Evolutionary conservation across 2,888 invertebrate genomes (phyloP).

Genomic region (Callosobruchus maculatus): DNA sequence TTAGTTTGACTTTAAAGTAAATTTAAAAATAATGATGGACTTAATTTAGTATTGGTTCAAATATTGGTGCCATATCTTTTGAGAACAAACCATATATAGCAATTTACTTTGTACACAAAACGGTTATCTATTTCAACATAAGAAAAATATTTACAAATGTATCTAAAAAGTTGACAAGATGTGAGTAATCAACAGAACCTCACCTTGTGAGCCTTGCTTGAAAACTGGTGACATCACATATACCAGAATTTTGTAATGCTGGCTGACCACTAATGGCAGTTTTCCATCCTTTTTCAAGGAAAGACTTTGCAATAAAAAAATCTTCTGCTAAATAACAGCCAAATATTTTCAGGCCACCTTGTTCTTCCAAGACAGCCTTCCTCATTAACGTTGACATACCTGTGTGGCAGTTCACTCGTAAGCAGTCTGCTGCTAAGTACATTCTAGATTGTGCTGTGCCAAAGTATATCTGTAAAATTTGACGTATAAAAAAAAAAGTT

Average conservation of each 20-base stretch:
- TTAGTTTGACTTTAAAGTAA: too few relatives aligned
- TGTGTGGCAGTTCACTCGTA: conserved; percentile 94
- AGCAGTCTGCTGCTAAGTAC: conserved; percentile 87
- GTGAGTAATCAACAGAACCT: too few relatives aligned
- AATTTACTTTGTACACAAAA: too few relatives aligned
- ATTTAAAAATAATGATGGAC: too few relatives aligned
- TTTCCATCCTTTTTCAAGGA: conserved; percentile 85
- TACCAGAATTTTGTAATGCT: conserved; percentile 92
- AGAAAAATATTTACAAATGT: too few relatives aligned
- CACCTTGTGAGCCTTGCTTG: conserved; percentile 71
- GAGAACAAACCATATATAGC: too few relatives aligned
- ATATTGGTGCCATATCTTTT: too few relatives aligned
- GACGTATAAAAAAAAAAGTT: too few relatives aligned
- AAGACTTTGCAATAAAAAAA: conserved; percentile 91
- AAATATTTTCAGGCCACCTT: conserved; percentile 88
- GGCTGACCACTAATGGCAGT: conserved; percentile 89
- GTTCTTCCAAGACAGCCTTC: conserved; percentile 83
- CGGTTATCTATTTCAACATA: too few relatives aligned
- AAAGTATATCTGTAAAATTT: conserved; percentile 79
- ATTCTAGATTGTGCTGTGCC: conserved; percentile 96
- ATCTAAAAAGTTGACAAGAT: too few relatives aligned
- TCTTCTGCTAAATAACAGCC: conserved; percentile 96
- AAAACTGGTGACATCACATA: conserved; percentile 80
- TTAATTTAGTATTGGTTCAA: too few relatives aligned
- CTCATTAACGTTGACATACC: conserved; percentile 97